Percentiles rank a stretch among this genome's conserved stretches.
Evolutionary conservation across 2,797 vertebrate species (phyloP).

Genomic region (Cuculus canorus): DNA sequence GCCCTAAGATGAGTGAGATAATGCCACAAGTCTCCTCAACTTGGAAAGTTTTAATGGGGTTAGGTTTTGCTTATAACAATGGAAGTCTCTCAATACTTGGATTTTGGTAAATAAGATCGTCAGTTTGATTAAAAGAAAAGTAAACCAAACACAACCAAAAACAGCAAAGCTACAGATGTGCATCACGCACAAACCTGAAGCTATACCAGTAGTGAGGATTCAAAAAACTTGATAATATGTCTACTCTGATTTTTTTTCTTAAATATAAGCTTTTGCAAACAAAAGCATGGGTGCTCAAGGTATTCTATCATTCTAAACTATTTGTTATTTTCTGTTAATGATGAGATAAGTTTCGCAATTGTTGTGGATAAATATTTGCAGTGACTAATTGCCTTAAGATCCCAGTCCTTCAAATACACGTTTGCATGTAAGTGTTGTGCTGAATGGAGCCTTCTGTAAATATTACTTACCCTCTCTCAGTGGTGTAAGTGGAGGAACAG

Average conservation of each 20-base stretch:
- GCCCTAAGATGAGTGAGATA: neutral
- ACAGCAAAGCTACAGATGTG: neutral
- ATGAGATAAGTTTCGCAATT: neutral
- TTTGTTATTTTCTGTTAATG: neutral
- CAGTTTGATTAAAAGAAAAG: neutral
- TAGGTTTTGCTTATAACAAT: neutral
- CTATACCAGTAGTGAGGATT: neutral
- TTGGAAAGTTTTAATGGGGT: neutral
- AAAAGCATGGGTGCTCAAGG: neutral
- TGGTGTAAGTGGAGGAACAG: neutral
- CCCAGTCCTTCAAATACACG: neutral
- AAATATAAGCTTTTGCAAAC: neutral
- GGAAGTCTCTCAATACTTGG: neutral
- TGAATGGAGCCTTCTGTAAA: neutral
- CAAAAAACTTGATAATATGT: neutral
- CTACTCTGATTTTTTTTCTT: neutral
- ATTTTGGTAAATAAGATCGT: neutral
- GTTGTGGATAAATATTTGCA: neutral
- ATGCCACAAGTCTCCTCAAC: neutral
- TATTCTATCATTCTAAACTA: neutral
- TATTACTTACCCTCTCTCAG: neutral
- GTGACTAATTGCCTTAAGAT: neutral
- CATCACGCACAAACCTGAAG: neutral
- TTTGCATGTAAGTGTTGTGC: neutral
- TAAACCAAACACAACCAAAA: neutral